phyloP scores from a whole-genome alignment of 2,113 vertebrate genomes.

The Raja brachyura region DNA sequence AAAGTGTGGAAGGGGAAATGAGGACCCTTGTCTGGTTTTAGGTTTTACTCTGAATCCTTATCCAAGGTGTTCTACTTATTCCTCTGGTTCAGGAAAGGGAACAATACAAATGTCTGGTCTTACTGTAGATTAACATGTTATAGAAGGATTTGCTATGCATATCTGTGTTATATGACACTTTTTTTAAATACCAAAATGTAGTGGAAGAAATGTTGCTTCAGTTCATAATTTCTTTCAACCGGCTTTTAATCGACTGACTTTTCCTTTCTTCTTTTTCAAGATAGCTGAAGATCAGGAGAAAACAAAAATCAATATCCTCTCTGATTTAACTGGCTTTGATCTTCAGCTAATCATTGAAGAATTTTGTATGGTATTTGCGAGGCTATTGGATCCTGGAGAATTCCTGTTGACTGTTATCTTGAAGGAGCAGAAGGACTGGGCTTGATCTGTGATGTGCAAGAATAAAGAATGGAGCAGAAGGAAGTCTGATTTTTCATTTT shows the following conservation, averaged over 20 bases:
- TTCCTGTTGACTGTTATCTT: constrained; percentile 5
- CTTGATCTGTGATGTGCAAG: background rate
- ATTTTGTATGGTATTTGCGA: background rate
- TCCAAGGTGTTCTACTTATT: too few species aligned
- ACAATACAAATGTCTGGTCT: too few species aligned
- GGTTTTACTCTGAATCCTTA: too few species aligned
- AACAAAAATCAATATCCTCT: constrained; percentile 14
- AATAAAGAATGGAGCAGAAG: background rate
- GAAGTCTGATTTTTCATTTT: constrained; percentile 13
- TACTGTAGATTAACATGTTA: background rate
- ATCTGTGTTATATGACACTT: background rate
- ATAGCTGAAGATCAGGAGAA: constrained; percentile 32
- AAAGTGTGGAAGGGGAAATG: too few species aligned
- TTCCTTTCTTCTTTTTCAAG: constrained; percentile 26
- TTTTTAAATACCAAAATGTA: background rate
- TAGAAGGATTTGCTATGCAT: background rate
- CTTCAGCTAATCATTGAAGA: background rate
- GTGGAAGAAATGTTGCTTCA: background rate
- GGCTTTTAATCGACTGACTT: background rate
- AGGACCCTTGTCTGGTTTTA: too few species aligned
- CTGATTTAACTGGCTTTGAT: constrained; percentile 24
- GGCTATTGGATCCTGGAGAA: constrained; percentile 26
- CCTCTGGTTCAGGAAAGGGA: too few species aligned
- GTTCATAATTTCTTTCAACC: background rate
- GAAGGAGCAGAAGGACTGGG: constrained; percentile 21